These are phyloP conservation scores for Chelmon rostratus DNA, from an alignment of 2,797 vertebrate species.

Conservation along the genomic window DNA sequence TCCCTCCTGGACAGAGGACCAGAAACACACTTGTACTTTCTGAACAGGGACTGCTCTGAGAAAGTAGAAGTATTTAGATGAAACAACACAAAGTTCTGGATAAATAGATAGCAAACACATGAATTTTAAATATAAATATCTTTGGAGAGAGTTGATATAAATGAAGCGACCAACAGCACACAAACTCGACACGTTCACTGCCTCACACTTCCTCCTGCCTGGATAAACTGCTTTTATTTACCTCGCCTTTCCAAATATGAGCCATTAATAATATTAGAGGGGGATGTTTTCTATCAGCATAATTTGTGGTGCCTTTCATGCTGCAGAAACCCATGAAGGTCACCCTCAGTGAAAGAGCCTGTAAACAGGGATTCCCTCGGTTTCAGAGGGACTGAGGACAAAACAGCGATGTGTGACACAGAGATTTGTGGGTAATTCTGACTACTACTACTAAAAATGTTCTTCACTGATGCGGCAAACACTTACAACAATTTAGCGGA, in stretches of 20 bases:
- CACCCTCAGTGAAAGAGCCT: not conserved
- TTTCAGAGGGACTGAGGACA: not conserved
- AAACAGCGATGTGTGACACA: not conserved
- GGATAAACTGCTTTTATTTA: slow-evolving; percentile 4
- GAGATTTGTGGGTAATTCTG: not conserved
- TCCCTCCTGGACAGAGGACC: not conserved
- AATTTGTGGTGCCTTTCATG: not conserved
- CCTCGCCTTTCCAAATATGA: not conserved
- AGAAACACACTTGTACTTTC: too few relatives aligned
- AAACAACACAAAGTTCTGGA: not conserved
- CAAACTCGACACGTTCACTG: not conserved
- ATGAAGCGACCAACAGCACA: not conserved
- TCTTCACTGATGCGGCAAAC: too few relatives aligned
- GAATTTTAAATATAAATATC: not conserved
- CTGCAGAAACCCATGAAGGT: not conserved
- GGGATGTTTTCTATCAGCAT: slow-evolving; percentile 17
- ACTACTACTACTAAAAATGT: too few relatives aligned
- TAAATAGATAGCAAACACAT: not conserved
- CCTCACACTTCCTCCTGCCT: not conserved
- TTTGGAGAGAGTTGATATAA: not conserved
- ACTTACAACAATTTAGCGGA: too few relatives aligned
- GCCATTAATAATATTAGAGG: slow-evolving; percentile 20
- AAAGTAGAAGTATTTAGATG: not conserved
- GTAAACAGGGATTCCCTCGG: not conserved
- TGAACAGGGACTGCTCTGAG: too few relatives aligned